phyloP scores from a whole-genome alignment of 1,140 invertebrate species.

The Amphibalanus amphitrite region DNA sequence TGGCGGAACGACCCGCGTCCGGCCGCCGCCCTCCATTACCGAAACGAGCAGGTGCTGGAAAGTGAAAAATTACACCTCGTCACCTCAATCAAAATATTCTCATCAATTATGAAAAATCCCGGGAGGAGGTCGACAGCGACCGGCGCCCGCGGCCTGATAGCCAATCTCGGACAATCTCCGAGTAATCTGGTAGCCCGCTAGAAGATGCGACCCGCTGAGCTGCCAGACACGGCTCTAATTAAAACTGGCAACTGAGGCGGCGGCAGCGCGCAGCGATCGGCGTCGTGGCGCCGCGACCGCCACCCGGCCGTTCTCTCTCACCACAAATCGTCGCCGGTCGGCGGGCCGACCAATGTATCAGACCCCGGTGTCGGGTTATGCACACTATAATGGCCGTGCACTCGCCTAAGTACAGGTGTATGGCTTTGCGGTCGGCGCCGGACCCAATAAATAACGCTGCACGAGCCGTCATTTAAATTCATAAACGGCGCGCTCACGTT shows the following conservation, averaged over 20 bases:
- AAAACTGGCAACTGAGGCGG: not conserved
- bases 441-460: not conserved
- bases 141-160: not conserved
- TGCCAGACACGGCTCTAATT: not conserved
- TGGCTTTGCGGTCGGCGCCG: not conserved
- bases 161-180: not conserved
- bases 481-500: not conserved
- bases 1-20: too few species aligned
- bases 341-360: not conserved
- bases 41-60: not conserved
- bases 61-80: not conserved
- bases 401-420: not conserved
- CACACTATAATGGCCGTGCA: not conserved
- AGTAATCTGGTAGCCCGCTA: not conserved
- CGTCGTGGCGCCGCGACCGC: too few species aligned
- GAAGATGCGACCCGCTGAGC: not conserved
- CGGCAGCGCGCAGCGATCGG: not conserved
- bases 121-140: not conserved
- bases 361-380: not conserved
- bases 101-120: not conserved
- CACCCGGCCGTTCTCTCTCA: not conserved
- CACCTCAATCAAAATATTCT: slow-evolving; percentile 2
- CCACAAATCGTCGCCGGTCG: not conserved
- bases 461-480: not conserved
- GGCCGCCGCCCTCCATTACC: not conserved